Evolutionary conservation across 2,888 invertebrate species (phyloP).

Genomic region (Cybosia mesomella): DNA sequence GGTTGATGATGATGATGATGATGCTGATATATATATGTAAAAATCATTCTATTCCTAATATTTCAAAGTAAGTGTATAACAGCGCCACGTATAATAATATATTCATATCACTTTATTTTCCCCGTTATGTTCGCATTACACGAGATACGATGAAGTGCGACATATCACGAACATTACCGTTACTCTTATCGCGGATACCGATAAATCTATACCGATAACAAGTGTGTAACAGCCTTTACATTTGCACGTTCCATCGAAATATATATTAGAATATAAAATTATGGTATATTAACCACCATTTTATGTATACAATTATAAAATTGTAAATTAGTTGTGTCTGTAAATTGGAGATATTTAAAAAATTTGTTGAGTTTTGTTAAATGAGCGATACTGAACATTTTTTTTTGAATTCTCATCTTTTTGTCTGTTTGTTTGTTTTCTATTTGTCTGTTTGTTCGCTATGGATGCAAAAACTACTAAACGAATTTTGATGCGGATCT

Average conservation of each 20-base stretch:
- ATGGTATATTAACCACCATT: not conserved
- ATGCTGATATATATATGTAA: not conserved
- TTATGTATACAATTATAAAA: too few relatives aligned
- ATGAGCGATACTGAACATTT: too few relatives aligned
- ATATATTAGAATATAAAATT: conserved; percentile 1
- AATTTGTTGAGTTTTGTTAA: too few relatives aligned
- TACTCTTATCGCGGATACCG: conserved; percentile 54
- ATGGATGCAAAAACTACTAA: too few relatives aligned
- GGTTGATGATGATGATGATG: too few relatives aligned
- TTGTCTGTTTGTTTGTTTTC: too few relatives aligned
- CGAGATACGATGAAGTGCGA: conserved; percentile 36
- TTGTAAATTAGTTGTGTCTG: too few relatives aligned
- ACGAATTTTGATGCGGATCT: too few relatives aligned
- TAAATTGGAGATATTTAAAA: too few relatives aligned
- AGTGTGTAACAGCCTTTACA: conserved; percentile 27
- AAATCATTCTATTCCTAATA: conserved; percentile 1
- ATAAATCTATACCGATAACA: conserved; percentile 59
- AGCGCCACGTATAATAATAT: conserved; percentile 15
- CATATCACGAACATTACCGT: conserved; percentile 57
- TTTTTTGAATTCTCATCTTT: too few relatives aligned
- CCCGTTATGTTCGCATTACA: conserved; percentile 29
- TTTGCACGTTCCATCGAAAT: conserved; percentile 7
- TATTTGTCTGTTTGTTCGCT: too few relatives aligned
- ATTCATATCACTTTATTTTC: conserved; percentile 15
- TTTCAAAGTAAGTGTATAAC: not conserved